Base-by-base conservation (phyloP, 2,888 invertebrate genomes). In the Epirrhoe tristata region DNA sequence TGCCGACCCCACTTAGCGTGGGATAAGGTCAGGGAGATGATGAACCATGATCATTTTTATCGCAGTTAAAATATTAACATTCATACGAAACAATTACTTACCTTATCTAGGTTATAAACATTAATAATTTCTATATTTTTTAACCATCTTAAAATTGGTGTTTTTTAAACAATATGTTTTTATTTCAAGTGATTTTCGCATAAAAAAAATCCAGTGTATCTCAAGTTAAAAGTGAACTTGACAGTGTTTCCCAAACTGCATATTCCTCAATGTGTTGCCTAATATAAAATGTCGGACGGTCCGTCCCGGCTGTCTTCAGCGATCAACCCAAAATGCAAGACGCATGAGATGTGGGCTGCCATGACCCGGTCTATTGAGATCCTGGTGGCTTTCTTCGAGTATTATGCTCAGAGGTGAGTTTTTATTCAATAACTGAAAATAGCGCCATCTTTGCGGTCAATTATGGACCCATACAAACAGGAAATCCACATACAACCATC, bases 301-400 rank as follows among this genome's bases (percentile, higher is more conserved):
- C 90, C 89, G 70, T 85, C 91, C 1, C 77, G 87, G 14, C 63
- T 86, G 53, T 86, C 88, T 10, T 84, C 87, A 39, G 69, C 81
- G 63, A 73, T 86, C 70, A 83, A 82, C 68, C 84, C 93, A 92
- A 90, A 91, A 92, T 93, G 93, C 89, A 93, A 91, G 85, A 88
- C 91, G 64, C 90, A 94, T 90, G 95, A 94, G 91, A 96, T 97
- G 96, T 97, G 97, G 97, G 96, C 96, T 75, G 96, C 96, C 70
- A 96, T 97, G 94, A 95, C 96, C 75, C 95, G 96, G 83, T 97
- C 96, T 70, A 94, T 97, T 87, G 97, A 97, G 93, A 96, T 97
- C 84, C 94, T 97, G 83, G 96, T 96, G 72, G 96, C 96, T 61
- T 96, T 97, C 94, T 96, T 97, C 94, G 97, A 97, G 87, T 97